phyloP scores from a whole-genome alignment of 2,888 invertebrate species.

The Erebia palarica region DNA sequence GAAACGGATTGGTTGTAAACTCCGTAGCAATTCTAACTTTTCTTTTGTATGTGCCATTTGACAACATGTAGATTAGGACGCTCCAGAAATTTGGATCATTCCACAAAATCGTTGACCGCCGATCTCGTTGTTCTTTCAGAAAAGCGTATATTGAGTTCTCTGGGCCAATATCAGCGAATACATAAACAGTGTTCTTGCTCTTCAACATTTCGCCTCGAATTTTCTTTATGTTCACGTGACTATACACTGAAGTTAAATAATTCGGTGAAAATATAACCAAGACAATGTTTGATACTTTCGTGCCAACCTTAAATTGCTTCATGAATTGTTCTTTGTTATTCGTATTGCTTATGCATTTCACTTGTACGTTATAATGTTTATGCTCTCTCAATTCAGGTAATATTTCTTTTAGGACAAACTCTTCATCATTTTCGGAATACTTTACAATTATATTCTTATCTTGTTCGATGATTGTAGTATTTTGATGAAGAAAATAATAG shows the following conservation, averaged over 20 bases:
- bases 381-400: constrained; percentile 58
- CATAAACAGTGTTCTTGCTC: constrained; percentile 63
- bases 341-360: constrained; percentile 46
- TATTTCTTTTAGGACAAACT: constrained; percentile 66
- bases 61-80: constrained; percentile 54
- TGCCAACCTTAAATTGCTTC: constrained; percentile 48
- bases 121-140: constrained; percentile 69
- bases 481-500: constrained; percentile 37
- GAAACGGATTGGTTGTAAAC: constrained; percentile 46
- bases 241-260: constrained; percentile 67
- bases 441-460: constrained; percentile 52
- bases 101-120: constrained; percentile 62
- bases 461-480: constrained; percentile 35
- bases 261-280: constrained; percentile 71
- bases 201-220: constrained; percentile 70
- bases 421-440: constrained; percentile 62
- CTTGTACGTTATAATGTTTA: constrained; percentile 53
- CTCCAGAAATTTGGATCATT: constrained; percentile 69
- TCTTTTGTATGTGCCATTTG: constrained; percentile 42
- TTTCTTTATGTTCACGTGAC: constrained; percentile 71
- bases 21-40: constrained; percentile 34
- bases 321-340: constrained; percentile 48
- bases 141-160: constrained; percentile 75
- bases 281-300: constrained; percentile 50
- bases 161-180: constrained; percentile 68